Evolutionary conservation across 1,140 invertebrate genomes (phyloP), one percentile per base, ranked within the genome.

Genomic region (Lerema accius): DNA sequence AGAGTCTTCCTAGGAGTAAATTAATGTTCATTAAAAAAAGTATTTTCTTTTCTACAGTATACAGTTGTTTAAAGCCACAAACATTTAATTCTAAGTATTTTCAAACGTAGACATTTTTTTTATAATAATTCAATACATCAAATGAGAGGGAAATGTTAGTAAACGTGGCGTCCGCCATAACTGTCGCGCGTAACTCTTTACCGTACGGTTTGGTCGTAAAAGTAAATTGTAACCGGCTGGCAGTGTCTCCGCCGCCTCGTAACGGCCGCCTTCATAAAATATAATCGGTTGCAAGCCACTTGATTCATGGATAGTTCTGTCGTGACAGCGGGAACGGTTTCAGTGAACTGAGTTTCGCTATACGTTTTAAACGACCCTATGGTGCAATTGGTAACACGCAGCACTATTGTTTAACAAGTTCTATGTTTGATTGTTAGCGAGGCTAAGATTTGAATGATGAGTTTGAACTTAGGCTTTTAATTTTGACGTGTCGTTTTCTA

Each of bases 181-280:
- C 84, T 86, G 86, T 89, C 86, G 62, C 65, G 67, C 80, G 76
- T 89, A 89, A 89, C 85, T 89, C 86, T 89, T 89, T 89, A 83
- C 80, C 80, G 77, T 83, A 82, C 71, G 80, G 82, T 60, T 74
- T 69, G 65, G 69, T 87, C 86, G 86, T 89, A 86, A 89, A 89
- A 89, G 65, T 86, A 86, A 86, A 89, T 86, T 84, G 86, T 89
- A 84, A 84, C 85, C 86, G 84, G 85, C 85, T 89, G 86, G 69
- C 81, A 76, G 80, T 66, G 69, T 65, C 67, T 53, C 53, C 69
- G 37, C 63, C 64, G 56, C 55, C 48, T 63, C 71, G 67, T 66
- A 67, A 69, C 67, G 72, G 65, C 65, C 65, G 71, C 71, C 67
- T 77, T 70, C 71, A 77, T 80, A 82, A 78, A 78, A 76, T 73